These are phyloP conservation scores for Diarsia mendica DNA, from an alignment of 2,888 invertebrate species.

Conservation along the genomic window DNA sequence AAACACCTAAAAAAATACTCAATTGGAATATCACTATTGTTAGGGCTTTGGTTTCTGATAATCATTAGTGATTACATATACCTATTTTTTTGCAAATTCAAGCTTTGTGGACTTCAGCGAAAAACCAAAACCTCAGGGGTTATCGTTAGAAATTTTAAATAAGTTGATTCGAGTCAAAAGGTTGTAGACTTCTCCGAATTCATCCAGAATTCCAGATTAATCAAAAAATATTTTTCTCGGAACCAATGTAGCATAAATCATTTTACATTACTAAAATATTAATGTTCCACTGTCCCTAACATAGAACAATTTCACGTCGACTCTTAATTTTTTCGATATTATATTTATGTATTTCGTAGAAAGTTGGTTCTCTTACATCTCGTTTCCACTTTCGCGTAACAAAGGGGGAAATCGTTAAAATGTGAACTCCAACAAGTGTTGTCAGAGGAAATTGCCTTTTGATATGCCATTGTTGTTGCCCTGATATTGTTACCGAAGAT, in stretches of 20 bases:
- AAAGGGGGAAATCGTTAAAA: constrained; percentile 61
- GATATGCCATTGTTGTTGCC: constrained; percentile 65
- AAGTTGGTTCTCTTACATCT: constrained; percentile 34
- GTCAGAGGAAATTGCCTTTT: constrained; percentile 69
- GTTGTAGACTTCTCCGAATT: not conserved
- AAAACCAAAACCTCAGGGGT: not conserved
- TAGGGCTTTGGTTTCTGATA: not conserved
- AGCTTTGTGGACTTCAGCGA: not conserved
- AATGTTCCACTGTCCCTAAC: not conserved
- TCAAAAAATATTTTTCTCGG: not conserved
- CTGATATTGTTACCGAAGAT: constrained; percentile 51
- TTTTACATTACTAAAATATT: not conserved
- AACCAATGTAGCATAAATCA: not conserved
- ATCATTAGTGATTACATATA: not conserved
- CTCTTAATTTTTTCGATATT: not conserved
- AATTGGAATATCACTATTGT: not conserved
- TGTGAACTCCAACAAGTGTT: constrained; percentile 64
- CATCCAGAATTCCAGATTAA: too few species aligned
- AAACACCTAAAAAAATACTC: not conserved
- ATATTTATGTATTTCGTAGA: constrained; percentile 15
- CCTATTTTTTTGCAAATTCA: not conserved
- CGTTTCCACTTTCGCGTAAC: constrained; percentile 28
- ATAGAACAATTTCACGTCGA: constrained; percentile 25
- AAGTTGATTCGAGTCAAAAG: not conserved
- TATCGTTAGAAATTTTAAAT: not conserved